A percentile compares a stretch with the other conserved stretches of the same genome.
Evolutionary conservation across 2,113 vertebrate species (phyloP).

Genomic region (Oophaga pumilio): DNA sequence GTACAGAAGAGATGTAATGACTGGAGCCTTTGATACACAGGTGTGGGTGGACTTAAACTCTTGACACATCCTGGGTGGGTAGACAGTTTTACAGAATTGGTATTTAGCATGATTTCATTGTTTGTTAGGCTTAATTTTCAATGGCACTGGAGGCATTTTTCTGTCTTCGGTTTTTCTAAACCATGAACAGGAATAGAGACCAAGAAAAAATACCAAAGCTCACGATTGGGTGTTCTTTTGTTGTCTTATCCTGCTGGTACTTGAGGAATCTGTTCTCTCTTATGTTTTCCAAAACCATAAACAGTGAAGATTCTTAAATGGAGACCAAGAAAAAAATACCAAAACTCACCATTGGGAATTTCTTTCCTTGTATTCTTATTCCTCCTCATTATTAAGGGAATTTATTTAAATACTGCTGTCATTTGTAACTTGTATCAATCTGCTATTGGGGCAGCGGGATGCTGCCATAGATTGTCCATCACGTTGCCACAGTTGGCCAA

Average conservation of each 20-base stretch:
- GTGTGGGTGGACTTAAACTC: slow-evolving; percentile 25
- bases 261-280: background rate
- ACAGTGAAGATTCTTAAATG: no score
- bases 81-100: background rate
- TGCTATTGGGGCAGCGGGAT: no score
- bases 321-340: no score
- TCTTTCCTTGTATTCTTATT: no score
- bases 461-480: background rate
- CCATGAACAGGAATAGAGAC: no score
- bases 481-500: background rate
- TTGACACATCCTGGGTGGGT: background rate
- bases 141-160: background rate
- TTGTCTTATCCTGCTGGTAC: no score
- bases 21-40: slow-evolving; percentile 14
- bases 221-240: no score
- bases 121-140: background rate
- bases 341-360: no score
- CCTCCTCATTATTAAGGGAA: no score
- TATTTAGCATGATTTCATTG: slow-evolving; percentile 4
- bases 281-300: background rate
- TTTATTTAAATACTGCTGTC: no score
- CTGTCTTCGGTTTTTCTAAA: background rate
- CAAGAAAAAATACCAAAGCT: no score
- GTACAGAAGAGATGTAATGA: slow-evolving; percentile 1
- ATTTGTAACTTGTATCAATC: no score